Evolutionary conservation across 2,888 invertebrate species (phyloP).

Genomic region (Ophion ellenae): DNA sequence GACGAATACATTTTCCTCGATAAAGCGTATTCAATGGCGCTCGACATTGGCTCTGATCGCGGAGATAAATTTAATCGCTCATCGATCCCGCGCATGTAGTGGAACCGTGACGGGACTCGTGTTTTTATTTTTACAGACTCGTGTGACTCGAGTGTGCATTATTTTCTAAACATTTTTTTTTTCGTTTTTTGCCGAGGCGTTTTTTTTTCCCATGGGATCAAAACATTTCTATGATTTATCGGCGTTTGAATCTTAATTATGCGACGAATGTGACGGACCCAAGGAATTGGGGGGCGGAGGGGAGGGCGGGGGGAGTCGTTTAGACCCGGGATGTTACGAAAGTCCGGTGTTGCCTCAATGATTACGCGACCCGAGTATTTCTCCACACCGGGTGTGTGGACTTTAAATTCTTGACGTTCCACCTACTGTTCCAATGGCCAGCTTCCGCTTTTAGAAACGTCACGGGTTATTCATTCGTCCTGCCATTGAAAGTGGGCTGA

Average conservation of each 20-base stretch:
- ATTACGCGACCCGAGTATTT: slow-evolving; percentile 34
- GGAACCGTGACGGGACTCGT: slow-evolving; percentile 13
- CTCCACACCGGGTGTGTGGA: background rate
- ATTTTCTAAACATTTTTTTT: background rate
- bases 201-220: background rate
- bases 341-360: slow-evolving; percentile 13
- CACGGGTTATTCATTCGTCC: background rate
- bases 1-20: slow-evolving; percentile 39
- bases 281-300: too few species aligned
- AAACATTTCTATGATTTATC: slow-evolving; percentile 14
- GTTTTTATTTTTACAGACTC: background rate
- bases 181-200: background rate
- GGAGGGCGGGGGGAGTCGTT: background rate
- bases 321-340: slow-evolving; percentile 33
- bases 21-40: slow-evolving; percentile 22
- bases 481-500: background rate
- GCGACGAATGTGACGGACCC: background rate
- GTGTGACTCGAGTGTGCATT: background rate
- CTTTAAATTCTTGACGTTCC: slow-evolving; percentile 23
- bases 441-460: slow-evolving; percentile 30
- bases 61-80: slow-evolving; percentile 28
- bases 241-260: slow-evolving; percentile 8
- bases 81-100: slow-evolving; percentile 4
- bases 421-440: background rate
- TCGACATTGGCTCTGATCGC: slow-evolving; percentile 19